Evolutionary conservation across 2,113 vertebrate genomes (phyloP).

Genomic region (Patagioenas fasciata): DNA sequence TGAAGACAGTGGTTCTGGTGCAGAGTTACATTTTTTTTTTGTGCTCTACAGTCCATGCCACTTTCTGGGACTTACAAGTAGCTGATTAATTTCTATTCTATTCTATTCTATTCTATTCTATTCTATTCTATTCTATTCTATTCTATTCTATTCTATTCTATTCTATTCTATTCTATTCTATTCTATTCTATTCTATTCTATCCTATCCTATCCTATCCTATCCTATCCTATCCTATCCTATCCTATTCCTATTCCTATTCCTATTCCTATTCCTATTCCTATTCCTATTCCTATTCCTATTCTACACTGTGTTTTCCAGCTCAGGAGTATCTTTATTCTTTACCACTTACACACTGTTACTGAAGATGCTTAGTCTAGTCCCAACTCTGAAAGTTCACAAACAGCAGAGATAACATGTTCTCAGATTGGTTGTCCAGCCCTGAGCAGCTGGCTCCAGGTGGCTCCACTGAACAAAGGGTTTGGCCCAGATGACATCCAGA

Average conservation of each 20-base stretch:
- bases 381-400: background rate
- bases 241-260: no score
- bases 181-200: no score
- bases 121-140: no score
- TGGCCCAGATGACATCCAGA: background rate
- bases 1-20: background rate
- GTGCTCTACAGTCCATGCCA: background rate
- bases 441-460: background rate
- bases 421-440: background rate
- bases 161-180: no score
- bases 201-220: no score
- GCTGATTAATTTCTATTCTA: accelerated
- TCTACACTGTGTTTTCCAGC: background rate
- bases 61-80: background rate
- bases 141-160: no score
- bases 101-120: no score
- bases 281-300: no score
- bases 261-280: no score
- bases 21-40: background rate
- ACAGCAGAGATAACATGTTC: background rate
- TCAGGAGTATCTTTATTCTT: background rate
- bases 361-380: background rate
- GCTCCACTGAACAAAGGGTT: background rate
- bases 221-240: no score
- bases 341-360: background rate